A percentile compares a stretch with the other conserved stretches of the same genome.
Conservation (phyloP, 2,113 vertebrate species). For the Phylloscopus trochilus region DNA sequence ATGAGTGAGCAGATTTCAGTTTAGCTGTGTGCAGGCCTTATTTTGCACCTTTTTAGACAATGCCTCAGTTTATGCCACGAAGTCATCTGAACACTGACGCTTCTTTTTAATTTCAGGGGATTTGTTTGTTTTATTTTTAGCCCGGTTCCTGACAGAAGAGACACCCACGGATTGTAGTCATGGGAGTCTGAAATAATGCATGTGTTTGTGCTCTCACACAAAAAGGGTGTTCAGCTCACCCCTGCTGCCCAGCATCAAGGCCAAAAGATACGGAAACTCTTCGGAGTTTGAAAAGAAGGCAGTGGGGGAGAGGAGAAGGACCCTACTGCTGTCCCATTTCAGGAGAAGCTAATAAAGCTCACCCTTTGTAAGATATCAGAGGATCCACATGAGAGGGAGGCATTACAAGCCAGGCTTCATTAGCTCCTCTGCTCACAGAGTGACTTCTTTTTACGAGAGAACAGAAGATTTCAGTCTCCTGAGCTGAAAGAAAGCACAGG, state of each 20-base stretch:
- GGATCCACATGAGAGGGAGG: slow-evolving; percentile 18
- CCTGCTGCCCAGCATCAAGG: slow-evolving; percentile 51
- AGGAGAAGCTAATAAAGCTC: slow-evolving; percentile 50
- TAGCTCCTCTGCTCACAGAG: slow-evolving; percentile 53
- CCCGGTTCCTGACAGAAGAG: slow-evolving; percentile 7
- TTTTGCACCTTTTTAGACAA: not conserved
- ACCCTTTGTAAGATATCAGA: slow-evolving; percentile 56
- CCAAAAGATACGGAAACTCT: slow-evolving; percentile 30
- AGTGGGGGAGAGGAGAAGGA: slow-evolving; percentile 24
- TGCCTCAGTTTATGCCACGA: not conserved
- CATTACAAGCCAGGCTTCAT: slow-evolving; percentile 59
- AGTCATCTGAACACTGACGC: not conserved
- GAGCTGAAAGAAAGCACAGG: slow-evolving; percentile 48
- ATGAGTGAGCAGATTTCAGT: not conserved
- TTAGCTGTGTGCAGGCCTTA: not conserved
- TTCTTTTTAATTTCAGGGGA: slow-evolving; percentile 15
- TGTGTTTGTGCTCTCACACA: slow-evolving; percentile 1
- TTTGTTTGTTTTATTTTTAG: slow-evolving; percentile 57
- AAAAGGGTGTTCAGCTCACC: slow-evolving; percentile 15
- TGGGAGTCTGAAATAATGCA: slow-evolving; percentile 5
- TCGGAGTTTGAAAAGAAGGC: slow-evolving; percentile 37
- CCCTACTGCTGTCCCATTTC: slow-evolving; percentile 51
- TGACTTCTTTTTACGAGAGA: slow-evolving; percentile 46
- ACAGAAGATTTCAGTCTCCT: slow-evolving; percentile 55
- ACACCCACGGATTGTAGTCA: not conserved